These are phyloP conservation scores for Keiferia lycopersicella DNA, from an alignment of 2,888 invertebrate species.

Conservation along the genomic window DNA sequence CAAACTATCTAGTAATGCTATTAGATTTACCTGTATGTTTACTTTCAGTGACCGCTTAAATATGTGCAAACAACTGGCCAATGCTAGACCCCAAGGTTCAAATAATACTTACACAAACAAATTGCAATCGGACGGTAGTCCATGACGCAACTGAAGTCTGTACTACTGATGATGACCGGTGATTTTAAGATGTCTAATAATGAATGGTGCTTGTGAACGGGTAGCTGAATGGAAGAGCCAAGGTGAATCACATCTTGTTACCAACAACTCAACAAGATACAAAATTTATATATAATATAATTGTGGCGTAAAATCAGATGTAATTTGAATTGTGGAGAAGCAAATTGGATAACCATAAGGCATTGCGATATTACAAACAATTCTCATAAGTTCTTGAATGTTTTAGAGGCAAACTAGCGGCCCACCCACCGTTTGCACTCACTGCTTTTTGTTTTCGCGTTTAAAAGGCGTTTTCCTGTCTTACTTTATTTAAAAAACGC, in stretches of 20 bases:
- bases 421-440: too few species aligned
- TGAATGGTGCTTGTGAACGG: neutral
- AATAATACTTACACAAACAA: constrained; percentile 5
- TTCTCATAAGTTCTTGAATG: neutral
- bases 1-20: neutral
- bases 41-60: constrained; percentile 10
- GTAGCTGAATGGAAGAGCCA: neutral
- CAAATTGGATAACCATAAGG: neutral
- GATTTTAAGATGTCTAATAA: constrained; percentile 1
- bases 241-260: constrained; percentile 10
- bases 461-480: too few species aligned
- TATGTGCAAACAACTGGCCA: constrained; percentile 1
- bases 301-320: constrained; percentile 1
- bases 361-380: neutral
- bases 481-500: too few species aligned
- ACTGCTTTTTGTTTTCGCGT: too few species aligned
- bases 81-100: constrained; percentile 8
- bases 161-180: constrained; percentile 3
- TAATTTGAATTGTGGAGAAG: neutral
- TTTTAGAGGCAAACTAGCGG: neutral
- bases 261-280: constrained; percentile 1
- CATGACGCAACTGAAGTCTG: neutral
- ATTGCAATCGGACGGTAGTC: neutral
- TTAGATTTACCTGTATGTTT: constrained; percentile 2
- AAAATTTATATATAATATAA: neutral